These are phyloP conservation scores for Mactromeris polynyma DNA, from an alignment of 2,888 invertebrate genomes.

Conservation along the genomic window DNA sequence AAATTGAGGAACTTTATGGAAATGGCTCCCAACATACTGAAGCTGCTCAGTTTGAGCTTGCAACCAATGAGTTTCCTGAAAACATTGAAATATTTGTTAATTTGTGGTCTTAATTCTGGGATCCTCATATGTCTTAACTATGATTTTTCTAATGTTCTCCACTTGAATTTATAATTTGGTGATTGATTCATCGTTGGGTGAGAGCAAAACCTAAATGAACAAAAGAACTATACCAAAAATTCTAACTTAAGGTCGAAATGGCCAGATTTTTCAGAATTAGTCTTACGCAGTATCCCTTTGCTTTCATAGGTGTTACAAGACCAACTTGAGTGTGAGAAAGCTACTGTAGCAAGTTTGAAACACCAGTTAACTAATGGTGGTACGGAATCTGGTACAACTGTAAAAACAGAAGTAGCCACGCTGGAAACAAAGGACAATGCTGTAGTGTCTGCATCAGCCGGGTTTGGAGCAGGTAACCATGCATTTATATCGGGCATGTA, in stretches of 20 bases:
- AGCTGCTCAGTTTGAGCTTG: no score
- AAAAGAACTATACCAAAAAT: not conserved
- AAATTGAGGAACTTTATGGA: not conserved
- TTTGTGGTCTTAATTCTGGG: no score
- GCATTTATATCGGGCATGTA: no score
- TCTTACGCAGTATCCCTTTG: not conserved
- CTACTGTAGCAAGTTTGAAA: constrained; percentile 66
- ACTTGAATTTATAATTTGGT: no score
- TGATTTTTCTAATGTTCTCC: no score
- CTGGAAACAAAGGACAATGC: constrained; percentile 59
- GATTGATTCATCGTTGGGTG: not conserved
- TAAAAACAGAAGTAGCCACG: constrained; percentile 48
- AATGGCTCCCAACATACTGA: no score
- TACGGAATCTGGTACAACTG: not conserved
- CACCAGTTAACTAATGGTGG: constrained; percentile 46
- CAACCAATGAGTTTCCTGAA: no score
- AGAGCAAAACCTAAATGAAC: not conserved
- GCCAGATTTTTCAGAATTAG: not conserved
- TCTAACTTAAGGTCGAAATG: not conserved
- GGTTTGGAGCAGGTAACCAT: constrained; percentile 49
- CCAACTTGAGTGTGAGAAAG: constrained; percentile 74
- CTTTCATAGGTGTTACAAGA: constrained; percentile 75
- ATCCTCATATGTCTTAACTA: no score
- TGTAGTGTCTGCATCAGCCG: constrained; percentile 56
- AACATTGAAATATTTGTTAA: no score